A percentile compares a stretch with the other conserved stretches of the same genome.
Conservation (phyloP, 1,140 invertebrate species). For the Harpegnathos saltator region DNA sequence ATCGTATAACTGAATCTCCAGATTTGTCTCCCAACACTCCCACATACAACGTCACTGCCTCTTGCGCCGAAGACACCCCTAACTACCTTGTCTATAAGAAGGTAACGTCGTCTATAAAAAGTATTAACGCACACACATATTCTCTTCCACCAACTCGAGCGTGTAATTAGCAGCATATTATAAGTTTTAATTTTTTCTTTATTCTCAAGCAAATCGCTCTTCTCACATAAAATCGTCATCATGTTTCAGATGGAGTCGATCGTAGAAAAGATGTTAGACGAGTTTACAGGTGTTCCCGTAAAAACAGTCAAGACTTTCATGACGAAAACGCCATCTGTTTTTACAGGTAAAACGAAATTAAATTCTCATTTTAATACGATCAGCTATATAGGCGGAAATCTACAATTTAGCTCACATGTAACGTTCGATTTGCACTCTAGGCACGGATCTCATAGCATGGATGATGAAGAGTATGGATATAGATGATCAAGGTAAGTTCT, state of each 20-base stretch:
- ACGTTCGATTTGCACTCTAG: conserved; percentile 79
- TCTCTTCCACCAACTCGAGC: too few species aligned
- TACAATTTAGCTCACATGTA: not conserved
- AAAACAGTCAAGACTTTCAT: conserved; percentile 99
- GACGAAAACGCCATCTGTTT: conserved; percentile 99
- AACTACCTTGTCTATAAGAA: conserved; percentile 84
- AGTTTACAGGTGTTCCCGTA: conserved; percentile 96
- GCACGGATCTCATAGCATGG: conserved; percentile 97
- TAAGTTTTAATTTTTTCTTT: too few species aligned
- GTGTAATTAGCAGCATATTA: too few species aligned
- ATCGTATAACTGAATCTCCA: conserved; percentile 64
- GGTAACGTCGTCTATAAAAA: conserved; percentile 63
- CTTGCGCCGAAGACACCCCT: conserved; percentile 81
- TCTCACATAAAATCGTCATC: not conserved
- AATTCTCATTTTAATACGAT: not conserved
- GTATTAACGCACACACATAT: too few species aligned
- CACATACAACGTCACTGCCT: conserved; percentile 76
- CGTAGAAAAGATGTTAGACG: conserved; percentile 98
- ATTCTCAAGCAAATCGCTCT: too few species aligned
- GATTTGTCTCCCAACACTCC: conserved; percentile 75
- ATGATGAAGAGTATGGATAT: conserved; percentile 96
- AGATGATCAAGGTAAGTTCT: conserved; percentile 91
- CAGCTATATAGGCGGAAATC: not conserved
- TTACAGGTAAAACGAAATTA: conserved; percentile 89
- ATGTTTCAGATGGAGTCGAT: conserved; percentile 96